phyloP scores from a whole-genome alignment of 1,140 invertebrate genomes.

The Proctacanthus coquilletti region DNA sequence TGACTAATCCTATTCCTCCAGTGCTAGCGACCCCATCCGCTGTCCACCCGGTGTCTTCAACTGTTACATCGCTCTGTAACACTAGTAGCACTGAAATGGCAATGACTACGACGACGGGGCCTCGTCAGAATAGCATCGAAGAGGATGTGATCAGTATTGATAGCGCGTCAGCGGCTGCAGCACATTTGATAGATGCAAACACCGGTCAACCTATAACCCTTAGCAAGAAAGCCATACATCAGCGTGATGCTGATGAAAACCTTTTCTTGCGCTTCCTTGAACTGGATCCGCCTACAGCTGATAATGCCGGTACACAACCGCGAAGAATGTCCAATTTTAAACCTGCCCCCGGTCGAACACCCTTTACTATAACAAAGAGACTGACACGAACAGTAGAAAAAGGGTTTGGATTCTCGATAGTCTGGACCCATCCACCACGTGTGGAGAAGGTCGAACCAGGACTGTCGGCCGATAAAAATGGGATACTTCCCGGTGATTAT shows the following conservation, averaged over 20 bases:
- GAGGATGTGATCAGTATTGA: slow-evolving; percentile 6
- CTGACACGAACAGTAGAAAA: slow-evolving; percentile 38
- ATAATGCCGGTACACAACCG: slow-evolving; percentile 13
- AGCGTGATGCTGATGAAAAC: slow-evolving; percentile 51
- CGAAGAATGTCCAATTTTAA: slow-evolving; percentile 5
- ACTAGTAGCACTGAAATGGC: slow-evolving; percentile 1
- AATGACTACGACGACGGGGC: slow-evolving; percentile 6
- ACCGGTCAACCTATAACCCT: slow-evolving; percentile 22
- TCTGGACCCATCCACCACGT: slow-evolving; percentile 78
- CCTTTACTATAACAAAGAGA: slow-evolving; percentile 62
- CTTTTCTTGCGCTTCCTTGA: slow-evolving; percentile 63
- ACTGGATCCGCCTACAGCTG: slow-evolving; percentile 49
- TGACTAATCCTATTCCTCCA: slow-evolving; percentile 12
- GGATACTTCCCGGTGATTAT: slow-evolving; percentile 66
- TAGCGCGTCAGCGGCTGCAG: background rate
- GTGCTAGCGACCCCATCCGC: background rate
- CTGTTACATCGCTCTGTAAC: background rate
- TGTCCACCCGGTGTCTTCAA: background rate
- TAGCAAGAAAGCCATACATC: slow-evolving; percentile 37
- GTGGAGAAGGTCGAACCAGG: slow-evolving; percentile 72
- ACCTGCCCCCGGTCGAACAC: slow-evolving; percentile 45
- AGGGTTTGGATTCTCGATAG: slow-evolving; percentile 76
- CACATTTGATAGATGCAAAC: background rate
- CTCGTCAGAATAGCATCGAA: slow-evolving; percentile 7
- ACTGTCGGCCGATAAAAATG: slow-evolving; percentile 62